Conservation (phyloP, 2,113 vertebrate genomes). For the Physeter macrocephalus region DNA sequence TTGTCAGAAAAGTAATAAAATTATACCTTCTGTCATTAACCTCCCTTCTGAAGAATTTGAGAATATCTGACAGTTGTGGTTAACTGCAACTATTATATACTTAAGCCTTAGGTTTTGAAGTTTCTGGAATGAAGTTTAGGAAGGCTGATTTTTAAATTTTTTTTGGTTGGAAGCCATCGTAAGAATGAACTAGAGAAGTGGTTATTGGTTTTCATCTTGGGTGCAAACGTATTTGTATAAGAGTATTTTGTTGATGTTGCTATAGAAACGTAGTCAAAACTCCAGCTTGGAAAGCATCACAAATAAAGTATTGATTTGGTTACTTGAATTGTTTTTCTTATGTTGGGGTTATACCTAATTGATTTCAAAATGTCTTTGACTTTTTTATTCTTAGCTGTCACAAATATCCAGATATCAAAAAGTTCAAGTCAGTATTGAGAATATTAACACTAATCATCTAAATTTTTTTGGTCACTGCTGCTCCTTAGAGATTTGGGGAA, state of each 20-base stretch:
- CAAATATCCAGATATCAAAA: neutral
- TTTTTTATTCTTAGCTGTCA: neutral
- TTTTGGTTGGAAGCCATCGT: neutral
- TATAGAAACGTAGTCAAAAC: conserved; percentile 38
- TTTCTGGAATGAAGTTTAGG: conserved; percentile 28
- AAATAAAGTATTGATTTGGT: neutral
- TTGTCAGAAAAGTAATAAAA: neutral
- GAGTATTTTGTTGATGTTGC: conserved; percentile 38
- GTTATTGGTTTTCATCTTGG: conserved; percentile 45
- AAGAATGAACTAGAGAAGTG: conserved; percentile 31
- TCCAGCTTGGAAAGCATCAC: neutral
- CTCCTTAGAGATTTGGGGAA: neutral
- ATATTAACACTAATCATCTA: neutral
- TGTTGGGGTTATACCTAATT: neutral
- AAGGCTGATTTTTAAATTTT: neutral
- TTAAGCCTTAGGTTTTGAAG: neutral
- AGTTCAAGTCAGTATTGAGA: neutral
- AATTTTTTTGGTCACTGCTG: neutral
- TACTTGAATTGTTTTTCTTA: conserved; percentile 13
- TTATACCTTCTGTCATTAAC: neutral
- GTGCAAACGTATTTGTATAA: neutral
- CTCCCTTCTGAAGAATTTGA: neutral
- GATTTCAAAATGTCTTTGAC: conserved; percentile 1
- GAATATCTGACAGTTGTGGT: neutral
- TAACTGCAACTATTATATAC: neutral